Conservation (phyloP, 1,140 invertebrate species). For the Bombus consobrinus region DNA sequence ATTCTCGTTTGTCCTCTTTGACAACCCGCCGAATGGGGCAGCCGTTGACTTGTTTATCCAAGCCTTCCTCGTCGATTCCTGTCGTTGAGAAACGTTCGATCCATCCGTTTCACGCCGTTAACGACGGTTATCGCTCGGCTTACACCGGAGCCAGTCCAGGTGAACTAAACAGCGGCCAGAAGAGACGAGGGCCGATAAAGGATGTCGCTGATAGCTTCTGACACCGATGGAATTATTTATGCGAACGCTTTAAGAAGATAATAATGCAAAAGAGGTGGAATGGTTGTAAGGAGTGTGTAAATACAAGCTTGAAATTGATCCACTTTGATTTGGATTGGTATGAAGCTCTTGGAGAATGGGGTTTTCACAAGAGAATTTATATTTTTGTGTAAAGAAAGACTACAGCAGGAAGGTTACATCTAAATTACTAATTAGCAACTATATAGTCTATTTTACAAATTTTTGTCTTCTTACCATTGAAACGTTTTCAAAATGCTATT, state of each 20-base stretch:
- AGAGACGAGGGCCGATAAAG: not conserved
- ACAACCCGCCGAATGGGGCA: slow-evolving; percentile 45
- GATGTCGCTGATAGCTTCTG: not conserved
- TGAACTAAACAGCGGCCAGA: slow-evolving; percentile 1
- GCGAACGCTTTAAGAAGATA: not conserved
- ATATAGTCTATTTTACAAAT: too few relatives aligned
- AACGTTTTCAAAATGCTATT: too few relatives aligned
- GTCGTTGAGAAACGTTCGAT: slow-evolving; percentile 29
- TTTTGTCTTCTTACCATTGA: too few relatives aligned
- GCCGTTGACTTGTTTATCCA: slow-evolving; percentile 55
- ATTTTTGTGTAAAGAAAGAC: too few relatives aligned
- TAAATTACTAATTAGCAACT: too few relatives aligned
- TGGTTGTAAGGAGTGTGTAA: too few relatives aligned
- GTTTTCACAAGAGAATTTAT: too few relatives aligned
- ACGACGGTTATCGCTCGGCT: slow-evolving; percentile 32
- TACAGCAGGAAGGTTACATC: too few relatives aligned
- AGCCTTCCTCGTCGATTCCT: slow-evolving; percentile 51
- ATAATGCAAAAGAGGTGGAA: not conserved
- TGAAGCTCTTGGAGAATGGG: not conserved
- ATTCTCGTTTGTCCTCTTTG: slow-evolving; percentile 52
- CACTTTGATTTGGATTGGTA: not conserved
- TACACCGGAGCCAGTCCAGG: not conserved
- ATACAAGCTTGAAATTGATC: not conserved
- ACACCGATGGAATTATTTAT: slow-evolving; percentile 8
- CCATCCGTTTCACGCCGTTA: slow-evolving; percentile 41